Evolutionary conservation across 1,140 invertebrate species (phyloP).

Genomic region (Philotrypesis tridentata): DNA sequence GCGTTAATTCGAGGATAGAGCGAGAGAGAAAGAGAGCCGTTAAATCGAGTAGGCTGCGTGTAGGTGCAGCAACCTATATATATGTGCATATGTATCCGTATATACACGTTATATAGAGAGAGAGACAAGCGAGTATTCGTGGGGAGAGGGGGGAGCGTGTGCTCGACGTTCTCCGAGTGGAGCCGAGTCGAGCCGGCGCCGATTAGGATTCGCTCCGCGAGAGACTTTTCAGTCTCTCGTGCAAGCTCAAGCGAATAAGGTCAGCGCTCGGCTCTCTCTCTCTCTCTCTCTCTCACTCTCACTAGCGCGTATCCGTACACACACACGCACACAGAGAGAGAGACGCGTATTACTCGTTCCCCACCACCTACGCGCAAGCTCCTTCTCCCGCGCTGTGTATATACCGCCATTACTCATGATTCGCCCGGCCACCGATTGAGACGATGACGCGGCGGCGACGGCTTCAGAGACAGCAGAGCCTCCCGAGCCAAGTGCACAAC

Average conservation of each 20-base stretch:
- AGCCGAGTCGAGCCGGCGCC: not conserved
- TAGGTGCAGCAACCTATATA: not conserved
- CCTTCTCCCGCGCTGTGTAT: no score
- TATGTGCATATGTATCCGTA: no score
- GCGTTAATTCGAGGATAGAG: not conserved
- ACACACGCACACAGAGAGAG: no score
- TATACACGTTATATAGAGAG: no score
- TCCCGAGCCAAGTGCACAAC: not conserved
- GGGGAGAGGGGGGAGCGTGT: not conserved
- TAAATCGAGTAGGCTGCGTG: not conserved
- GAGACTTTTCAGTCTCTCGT: constrained; percentile 10
- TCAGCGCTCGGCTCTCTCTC: not conserved
- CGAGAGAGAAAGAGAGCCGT: not conserved
- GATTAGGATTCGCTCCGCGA: not conserved
- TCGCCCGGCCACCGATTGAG: not conserved
- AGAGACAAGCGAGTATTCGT: no score
- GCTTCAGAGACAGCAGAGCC: not conserved
- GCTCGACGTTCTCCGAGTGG: not conserved
- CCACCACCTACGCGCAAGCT: not conserved
- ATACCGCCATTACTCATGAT: not conserved
- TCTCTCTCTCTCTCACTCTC: not conserved
- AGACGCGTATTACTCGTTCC: not conserved
- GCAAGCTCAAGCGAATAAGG: not conserved
- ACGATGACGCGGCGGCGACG: not conserved
- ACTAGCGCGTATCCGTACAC: not conserved